phyloP scores from a whole-genome alignment of 1,140 invertebrate genomes.

The Anastatus disparis region DNA sequence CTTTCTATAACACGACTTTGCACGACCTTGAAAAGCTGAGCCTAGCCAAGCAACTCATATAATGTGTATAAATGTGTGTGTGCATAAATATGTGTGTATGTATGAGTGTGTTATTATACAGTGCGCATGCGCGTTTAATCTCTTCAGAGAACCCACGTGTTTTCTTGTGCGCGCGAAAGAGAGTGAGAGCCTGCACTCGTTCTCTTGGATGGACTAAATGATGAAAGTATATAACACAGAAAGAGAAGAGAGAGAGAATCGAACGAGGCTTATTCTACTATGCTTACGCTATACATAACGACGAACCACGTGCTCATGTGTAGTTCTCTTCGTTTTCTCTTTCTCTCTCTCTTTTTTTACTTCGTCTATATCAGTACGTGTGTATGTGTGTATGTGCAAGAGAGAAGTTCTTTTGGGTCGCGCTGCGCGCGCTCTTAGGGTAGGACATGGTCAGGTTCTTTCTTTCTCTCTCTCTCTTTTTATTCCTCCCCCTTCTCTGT shows the following conservation, averaged over 20 bases:
- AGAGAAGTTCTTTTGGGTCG: background rate
- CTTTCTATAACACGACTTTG: background rate
- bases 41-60: too few relatives aligned
- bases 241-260: too few relatives aligned
- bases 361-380: too few relatives aligned
- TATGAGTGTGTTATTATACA: too few relatives aligned
- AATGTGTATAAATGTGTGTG: too few relatives aligned
- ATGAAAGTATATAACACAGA: conserved; percentile 24
- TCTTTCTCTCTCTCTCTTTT: conserved; percentile 36
- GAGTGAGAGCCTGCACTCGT: conserved; percentile 45
- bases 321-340: background rate
- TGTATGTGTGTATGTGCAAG: too few relatives aligned
- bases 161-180: conserved; percentile 42
- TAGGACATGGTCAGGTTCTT: conserved; percentile 57
- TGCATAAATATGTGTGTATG: conserved; percentile 37
- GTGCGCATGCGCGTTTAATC: conserved; percentile 58
- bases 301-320: conserved; percentile 22
- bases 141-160: conserved; percentile 59
- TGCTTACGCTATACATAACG: background rate
- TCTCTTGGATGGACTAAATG: conserved; percentile 33
- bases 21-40: conserved; percentile 39
- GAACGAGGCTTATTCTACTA: too few relatives aligned
- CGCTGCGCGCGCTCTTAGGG: conserved; percentile 47
- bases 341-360: background rate
- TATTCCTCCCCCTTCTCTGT: conserved; percentile 16